Conservation (phyloP, 2,888 invertebrate genomes). For the Tridacna crocea region DNA sequence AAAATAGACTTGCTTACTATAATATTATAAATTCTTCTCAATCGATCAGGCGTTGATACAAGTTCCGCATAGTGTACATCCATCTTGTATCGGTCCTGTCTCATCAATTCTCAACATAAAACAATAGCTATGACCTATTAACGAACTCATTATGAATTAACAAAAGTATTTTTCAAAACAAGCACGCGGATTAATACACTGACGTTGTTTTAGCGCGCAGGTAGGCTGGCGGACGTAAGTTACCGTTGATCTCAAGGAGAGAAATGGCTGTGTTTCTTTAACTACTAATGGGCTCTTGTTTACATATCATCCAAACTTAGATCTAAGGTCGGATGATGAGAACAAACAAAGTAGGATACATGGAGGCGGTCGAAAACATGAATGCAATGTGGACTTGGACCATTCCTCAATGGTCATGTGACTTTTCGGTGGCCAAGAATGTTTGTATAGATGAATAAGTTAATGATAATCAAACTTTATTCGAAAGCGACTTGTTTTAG, state of each 20-base stretch:
- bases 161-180: constrained; percentile 23
- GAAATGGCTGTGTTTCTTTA: constrained; percentile 15
- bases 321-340: constrained; percentile 39
- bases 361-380: constrained; percentile 1
- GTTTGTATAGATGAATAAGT: no score
- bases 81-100: constrained; percentile 6
- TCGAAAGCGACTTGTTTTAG: no score
- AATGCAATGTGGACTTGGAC: background rate
- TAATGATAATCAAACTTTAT: no score
- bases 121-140: constrained; percentile 47
- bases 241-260: constrained; percentile 25
- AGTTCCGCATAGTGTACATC: constrained; percentile 48
- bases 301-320: constrained; percentile 59
- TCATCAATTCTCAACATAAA: constrained; percentile 27
- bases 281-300: constrained; percentile 61
- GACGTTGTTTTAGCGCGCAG: background rate
- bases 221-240: background rate
- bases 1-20: constrained; percentile 1
- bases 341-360: constrained; percentile 2
- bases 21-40: constrained; percentile 53
- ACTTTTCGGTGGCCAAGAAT: no score
- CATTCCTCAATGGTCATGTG: no score
- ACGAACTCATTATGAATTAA: constrained; percentile 48
- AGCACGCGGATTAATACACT: constrained; percentile 24
- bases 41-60: constrained; percentile 55